These are phyloP conservation scores for Aspidiotus rigidus DNA, from an alignment of 2,888 invertebrate species.

Conservation along the genomic window DNA sequence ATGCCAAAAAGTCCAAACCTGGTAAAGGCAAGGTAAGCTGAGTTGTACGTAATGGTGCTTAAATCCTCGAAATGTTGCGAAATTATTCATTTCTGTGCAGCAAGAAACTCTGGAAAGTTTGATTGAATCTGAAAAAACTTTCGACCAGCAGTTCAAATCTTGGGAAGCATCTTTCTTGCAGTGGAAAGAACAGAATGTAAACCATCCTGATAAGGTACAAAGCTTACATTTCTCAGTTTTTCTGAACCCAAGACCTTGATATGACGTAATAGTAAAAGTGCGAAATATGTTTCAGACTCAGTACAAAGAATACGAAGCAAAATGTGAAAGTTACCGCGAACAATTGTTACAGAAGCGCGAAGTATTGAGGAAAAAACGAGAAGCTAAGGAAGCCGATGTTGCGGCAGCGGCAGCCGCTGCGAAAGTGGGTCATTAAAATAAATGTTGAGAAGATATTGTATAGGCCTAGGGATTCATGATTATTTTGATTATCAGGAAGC, in stretches of 20 bases:
- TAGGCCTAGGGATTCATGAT: not conserved
- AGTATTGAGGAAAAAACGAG: slow-evolving; percentile 64
- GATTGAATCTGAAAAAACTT: slow-evolving; percentile 64
- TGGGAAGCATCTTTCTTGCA: slow-evolving; percentile 88
- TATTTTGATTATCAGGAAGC: slow-evolving; percentile 13
- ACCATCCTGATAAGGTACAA: slow-evolving; percentile 78
- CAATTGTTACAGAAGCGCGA: slow-evolving; percentile 70
- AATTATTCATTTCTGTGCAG: too few relatives aligned
- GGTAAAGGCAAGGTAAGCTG: slow-evolving; percentile 12
- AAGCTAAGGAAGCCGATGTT: slow-evolving; percentile 41
- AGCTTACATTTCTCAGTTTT: slow-evolving; percentile 32
- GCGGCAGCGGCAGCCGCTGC: slow-evolving; percentile 25
- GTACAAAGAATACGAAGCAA: slow-evolving; percentile 74
- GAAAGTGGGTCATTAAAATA: not conserved
- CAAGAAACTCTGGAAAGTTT: slow-evolving; percentile 38
- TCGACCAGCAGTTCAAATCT: slow-evolving; percentile 77
- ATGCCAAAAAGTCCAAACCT: slow-evolving; percentile 22
- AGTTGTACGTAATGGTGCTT: not conserved
- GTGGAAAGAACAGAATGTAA: slow-evolving; percentile 83
- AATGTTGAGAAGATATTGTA: not conserved
- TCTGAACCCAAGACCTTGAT: slow-evolving; percentile 7
- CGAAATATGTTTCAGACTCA: slow-evolving; percentile 45
- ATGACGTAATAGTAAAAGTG: slow-evolving; percentile 7
- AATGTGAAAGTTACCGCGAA: slow-evolving; percentile 74
- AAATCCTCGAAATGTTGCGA: too few relatives aligned